Conservation (phyloP, 2,797 vertebrate species). For the Valencia hispanica region DNA sequence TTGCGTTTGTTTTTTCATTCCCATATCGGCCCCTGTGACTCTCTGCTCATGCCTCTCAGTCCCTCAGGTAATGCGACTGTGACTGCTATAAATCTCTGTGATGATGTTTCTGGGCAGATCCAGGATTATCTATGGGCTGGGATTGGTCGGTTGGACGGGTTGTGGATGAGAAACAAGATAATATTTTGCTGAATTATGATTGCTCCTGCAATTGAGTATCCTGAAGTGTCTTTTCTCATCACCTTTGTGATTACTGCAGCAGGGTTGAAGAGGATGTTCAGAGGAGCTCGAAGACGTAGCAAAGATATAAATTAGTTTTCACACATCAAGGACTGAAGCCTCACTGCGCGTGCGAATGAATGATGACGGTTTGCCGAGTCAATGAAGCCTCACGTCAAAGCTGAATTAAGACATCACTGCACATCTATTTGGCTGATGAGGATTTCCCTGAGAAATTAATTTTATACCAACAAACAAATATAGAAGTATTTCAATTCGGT, state of each 20-base stretch:
- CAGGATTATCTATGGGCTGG: conserved; percentile 27
- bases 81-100: conserved; percentile 51
- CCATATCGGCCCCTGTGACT: conserved; percentile 10
- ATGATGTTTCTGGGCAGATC: conserved; percentile 47
- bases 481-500: background rate
- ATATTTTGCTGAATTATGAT: conserved; percentile 45
- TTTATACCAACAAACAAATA: background rate
- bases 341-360: background rate
- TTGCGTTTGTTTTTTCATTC: conserved; percentile 16
- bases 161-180: conserved; percentile 36
- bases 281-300: conserved; percentile 22
- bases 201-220: conserved; percentile 28
- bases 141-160: conserved; percentile 16
- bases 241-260: conserved; percentile 35
- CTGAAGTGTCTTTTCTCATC: conserved; percentile 56
- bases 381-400: background rate
- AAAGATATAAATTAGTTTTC: conserved; percentile 35
- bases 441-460: background rate
- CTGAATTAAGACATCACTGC: background rate
- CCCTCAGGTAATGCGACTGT: conserved; percentile 33
- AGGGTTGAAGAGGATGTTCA: conserved; percentile 26
- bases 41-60: background rate
- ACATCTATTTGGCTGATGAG: background rate
- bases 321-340: background rate
- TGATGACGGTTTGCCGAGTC: conserved; percentile 3